Evolutionary conservation across 1,140 invertebrate species (phyloP).

Genomic region (Drosophila leontia): DNA sequence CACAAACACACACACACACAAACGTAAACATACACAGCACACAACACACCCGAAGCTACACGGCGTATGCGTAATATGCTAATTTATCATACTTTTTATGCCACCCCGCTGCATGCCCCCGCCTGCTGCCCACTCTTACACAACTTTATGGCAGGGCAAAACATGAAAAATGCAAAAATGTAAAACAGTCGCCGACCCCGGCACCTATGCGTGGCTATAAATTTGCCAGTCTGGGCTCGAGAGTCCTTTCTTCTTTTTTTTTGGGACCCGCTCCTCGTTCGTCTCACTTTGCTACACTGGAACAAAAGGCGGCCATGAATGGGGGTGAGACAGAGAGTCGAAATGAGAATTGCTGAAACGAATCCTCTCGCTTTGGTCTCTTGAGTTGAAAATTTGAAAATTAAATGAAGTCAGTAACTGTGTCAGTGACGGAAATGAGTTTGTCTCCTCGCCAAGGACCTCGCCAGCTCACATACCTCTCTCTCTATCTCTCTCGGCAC

Average conservation of each 20-base stretch:
- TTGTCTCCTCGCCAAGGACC: slow-evolving; percentile 56
- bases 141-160: slow-evolving; percentile 67
- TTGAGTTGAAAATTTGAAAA: slow-evolving; percentile 79
- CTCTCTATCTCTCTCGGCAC: neutral
- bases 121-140: neutral
- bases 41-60: slow-evolving; percentile 14
- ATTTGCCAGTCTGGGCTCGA: slow-evolving; percentile 44
- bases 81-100: slow-evolving; percentile 77
- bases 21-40: slow-evolving; percentile 10
- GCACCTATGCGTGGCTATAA: slow-evolving; percentile 64
- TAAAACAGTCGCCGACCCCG: slow-evolving; percentile 63
- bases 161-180: slow-evolving; percentile 78
- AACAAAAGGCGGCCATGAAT: slow-evolving; percentile 52
- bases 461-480: neutral
- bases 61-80: slow-evolving; percentile 74
- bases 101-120: neutral
- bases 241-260: slow-evolving; percentile 6
- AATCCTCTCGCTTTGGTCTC: slow-evolving; percentile 76
- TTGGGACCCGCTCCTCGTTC: slow-evolving; percentile 29
- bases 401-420: slow-evolving; percentile 78
- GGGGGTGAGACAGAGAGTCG: slow-evolving; percentile 1
- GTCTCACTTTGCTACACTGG: slow-evolving; percentile 73
- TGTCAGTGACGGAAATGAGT: slow-evolving; percentile 78
- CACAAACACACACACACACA: slow-evolving; percentile 14
- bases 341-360: slow-evolving; percentile 43